Conservation (phyloP, 2,113 vertebrate genomes). For the Solenodon paradoxus region DNA sequence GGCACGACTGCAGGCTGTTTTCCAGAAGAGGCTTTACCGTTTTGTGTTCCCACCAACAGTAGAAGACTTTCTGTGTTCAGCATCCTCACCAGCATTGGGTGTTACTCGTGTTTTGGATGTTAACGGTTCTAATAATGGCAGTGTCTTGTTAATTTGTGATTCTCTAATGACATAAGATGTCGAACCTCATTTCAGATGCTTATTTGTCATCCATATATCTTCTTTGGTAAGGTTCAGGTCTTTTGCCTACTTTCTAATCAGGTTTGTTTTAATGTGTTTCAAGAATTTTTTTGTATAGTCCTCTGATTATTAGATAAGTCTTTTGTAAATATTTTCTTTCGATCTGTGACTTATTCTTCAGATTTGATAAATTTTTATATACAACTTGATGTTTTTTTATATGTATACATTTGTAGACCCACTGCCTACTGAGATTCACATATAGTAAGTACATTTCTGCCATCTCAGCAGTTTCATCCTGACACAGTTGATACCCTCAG, state of each 20-base stretch:
- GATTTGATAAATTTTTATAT: constrained; percentile 19
- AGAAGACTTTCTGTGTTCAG: background rate
- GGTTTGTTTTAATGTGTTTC: background rate
- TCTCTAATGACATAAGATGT: background rate
- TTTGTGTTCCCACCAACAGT: background rate
- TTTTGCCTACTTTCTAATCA: background rate
- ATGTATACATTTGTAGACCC: background rate
- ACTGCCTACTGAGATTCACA: background rate
- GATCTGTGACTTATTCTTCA: background rate
- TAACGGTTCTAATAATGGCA: background rate
- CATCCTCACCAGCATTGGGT: background rate
- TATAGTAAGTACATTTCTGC: background rate
- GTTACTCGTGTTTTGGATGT: background rate
- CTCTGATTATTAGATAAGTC: background rate
- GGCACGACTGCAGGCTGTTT: background rate
- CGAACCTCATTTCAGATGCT: background rate
- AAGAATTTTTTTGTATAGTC: background rate
- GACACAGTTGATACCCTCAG: background rate
- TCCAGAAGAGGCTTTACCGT: background rate
- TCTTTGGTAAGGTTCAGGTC: background rate
- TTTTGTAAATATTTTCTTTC: background rate
- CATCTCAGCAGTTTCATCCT: background rate
- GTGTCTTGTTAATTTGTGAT: background rate
- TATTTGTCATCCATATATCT: background rate
- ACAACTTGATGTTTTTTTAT: background rate